Percentiles rank a stretch among this genome's conserved stretches.
phyloP scores from a whole-genome alignment of 2,797 vertebrate genomes.

The Nyctibius grandis region DNA sequence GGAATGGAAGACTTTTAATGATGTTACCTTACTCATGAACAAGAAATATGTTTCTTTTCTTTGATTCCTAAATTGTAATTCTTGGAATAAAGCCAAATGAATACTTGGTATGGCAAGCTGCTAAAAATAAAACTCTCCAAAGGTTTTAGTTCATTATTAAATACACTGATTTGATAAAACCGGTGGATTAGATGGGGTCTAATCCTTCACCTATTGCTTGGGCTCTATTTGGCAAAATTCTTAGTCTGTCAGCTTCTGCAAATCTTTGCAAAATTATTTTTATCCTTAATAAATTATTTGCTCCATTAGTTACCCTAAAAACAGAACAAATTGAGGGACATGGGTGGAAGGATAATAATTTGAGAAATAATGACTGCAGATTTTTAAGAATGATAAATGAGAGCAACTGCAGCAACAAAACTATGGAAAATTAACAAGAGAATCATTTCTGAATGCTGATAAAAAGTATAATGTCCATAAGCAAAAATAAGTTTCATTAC shows the following conservation, averaged over 20 bases:
- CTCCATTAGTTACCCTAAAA: conserved; percentile 31
- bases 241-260: background rate
- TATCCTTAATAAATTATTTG: conserved; percentile 44
- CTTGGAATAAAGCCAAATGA: background rate
- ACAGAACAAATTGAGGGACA: conserved; percentile 18
- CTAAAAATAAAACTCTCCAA: conserved; percentile 16
- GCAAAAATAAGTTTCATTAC: background rate
- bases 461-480: background rate
- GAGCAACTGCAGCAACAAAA: background rate
- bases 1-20: background rate
- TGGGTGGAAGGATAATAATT: conserved; percentile 4
- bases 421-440: background rate
- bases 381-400: background rate
- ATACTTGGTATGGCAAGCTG: background rate
- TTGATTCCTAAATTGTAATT: background rate
- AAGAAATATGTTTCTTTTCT: background rate
- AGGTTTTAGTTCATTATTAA: conserved; percentile 21
- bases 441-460: background rate
- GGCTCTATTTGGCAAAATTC: conserved; percentile 13
- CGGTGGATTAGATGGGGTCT: conserved; percentile 16
- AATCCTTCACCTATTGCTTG: conserved; percentile 14
- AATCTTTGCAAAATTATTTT: conserved; percentile 44
- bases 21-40: background rate
- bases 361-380: background rate
- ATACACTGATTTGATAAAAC: background rate